Evolutionary conservation across 1,140 invertebrate species (phyloP).

Genomic region (Hycleus phaleratus): DNA sequence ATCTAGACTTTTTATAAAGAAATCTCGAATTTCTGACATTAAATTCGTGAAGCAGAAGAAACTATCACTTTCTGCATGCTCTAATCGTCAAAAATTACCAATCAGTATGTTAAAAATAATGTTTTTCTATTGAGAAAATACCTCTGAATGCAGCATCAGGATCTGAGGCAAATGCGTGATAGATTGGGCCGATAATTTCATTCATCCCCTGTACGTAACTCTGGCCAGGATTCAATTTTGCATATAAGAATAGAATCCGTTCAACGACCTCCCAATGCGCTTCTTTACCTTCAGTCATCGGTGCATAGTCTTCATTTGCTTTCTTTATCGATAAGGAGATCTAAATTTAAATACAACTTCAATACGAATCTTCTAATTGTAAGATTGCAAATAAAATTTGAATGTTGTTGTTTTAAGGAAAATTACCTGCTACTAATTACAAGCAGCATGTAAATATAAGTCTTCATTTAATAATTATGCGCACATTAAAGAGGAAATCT

Average conservation of each 20-base stretch:
- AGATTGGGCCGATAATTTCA: constrained; percentile 97
- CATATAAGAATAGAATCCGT: constrained; percentile 93
- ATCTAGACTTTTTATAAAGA: constrained; percentile 94
- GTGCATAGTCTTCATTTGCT: constrained; percentile 69
- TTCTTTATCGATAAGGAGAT: constrained; percentile 57
- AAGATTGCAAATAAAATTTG: background rate
- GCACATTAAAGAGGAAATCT: no score
- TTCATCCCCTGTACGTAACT: constrained; percentile 99
- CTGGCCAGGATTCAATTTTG: constrained; percentile 96
- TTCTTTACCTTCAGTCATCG: constrained; percentile 73
- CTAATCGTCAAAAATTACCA: constrained; percentile 47
- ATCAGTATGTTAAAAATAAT: background rate
- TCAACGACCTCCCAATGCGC: constrained; percentile 97
- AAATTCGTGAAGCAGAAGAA: constrained; percentile 97
- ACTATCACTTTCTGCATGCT: constrained; percentile 91
- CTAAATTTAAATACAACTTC: constrained; percentile 34
- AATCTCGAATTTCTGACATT: constrained; percentile 95
- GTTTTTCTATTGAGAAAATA: constrained; percentile 36
- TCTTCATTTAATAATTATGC: no score
- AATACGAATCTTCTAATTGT: background rate
- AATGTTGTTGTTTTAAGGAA: background rate
- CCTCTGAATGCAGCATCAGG: constrained; percentile 71
- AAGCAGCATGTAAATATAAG: constrained; percentile 15
- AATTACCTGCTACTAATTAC: constrained; percentile 35
- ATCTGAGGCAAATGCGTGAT: constrained; percentile 93